A percentile compares a stretch with the other conserved stretches of the same genome.
Conservation (phyloP, 2,888 invertebrate species). For the Tipula lateralis region DNA sequence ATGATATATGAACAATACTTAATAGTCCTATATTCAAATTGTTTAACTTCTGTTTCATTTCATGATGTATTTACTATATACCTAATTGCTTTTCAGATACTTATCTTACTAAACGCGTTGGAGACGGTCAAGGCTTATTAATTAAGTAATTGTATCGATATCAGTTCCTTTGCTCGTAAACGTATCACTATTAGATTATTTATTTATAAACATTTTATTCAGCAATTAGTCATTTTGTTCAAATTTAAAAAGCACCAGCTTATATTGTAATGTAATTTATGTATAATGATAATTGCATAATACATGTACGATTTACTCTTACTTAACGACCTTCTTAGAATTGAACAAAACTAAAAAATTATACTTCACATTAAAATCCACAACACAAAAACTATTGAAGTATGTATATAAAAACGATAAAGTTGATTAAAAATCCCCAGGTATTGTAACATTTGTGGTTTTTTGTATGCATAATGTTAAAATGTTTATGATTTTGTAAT, state of each 20-base stretch:
- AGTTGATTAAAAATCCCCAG: slow-evolving; percentile 24
- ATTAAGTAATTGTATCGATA: no score
- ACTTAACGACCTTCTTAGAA: slow-evolving; percentile 1
- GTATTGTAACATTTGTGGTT: not conserved
- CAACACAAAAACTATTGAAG: not conserved
- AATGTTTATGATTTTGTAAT: not conserved
- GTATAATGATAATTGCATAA: not conserved
- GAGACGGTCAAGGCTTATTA: no score
- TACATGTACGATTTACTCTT: not conserved
- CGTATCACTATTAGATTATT: no score
- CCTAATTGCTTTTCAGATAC: no score
- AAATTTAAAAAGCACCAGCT: not conserved
- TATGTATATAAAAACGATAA: not conserved
- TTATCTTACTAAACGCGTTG: no score
- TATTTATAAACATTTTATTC: no score
- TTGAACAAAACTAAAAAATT: not conserved
- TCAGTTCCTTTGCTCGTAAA: no score
- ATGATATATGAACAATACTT: no score
- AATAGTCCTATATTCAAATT: no score
- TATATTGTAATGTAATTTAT: not conserved
- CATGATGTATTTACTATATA: no score
- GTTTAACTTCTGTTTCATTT: no score
- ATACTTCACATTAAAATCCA: not conserved
- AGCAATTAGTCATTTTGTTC: not conserved
- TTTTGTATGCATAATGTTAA: not conserved